Percentiles rank a stretch among this genome's conserved stretches.
These are phyloP conservation scores for Pollenia labialis DNA, from an alignment of 2,888 invertebrate genomes.

Conservation along the genomic window DNA sequence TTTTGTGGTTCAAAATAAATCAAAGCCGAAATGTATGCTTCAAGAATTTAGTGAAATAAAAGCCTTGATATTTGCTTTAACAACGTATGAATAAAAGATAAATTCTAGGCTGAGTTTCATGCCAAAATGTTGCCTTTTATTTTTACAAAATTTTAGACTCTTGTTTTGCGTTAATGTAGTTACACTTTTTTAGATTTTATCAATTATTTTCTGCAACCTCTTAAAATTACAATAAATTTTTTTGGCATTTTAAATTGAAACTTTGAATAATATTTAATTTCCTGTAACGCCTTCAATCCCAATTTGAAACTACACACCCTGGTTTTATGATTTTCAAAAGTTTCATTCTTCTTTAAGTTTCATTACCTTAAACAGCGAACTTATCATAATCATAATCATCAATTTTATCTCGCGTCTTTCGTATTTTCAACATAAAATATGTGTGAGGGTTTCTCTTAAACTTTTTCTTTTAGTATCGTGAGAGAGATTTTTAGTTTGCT, in stretches of 20 bases:
- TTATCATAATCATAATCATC: conserved; percentile 57
- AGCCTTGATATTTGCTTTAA: no score
- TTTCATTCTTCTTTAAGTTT: conserved; percentile 15
- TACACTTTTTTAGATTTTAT: not conserved
- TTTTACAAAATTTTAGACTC: no score
- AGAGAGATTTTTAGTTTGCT: conserved; percentile 57
- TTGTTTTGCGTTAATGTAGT: not conserved
- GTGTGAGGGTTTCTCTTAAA: conserved; percentile 34
- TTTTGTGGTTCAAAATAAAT: no score
- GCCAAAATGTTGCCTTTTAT: no score
- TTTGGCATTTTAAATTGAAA: conserved; percentile 49
- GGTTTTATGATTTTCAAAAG: conserved; percentile 14
- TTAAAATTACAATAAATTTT: not conserved
- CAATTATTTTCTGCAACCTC: not conserved
- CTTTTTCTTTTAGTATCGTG: conserved; percentile 31
- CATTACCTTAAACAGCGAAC: conserved; percentile 41
- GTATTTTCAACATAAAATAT: not conserved
- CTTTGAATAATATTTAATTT: conserved; percentile 61
- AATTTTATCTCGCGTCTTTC: conserved; percentile 31
- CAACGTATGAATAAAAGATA: no score
- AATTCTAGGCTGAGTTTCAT: no score
- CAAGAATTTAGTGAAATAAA: no score
- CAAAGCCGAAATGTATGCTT: no score
- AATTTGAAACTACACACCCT: conserved; percentile 54
- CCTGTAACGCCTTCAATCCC: conserved; percentile 61